phyloP scores from a whole-genome alignment of 2,797 vertebrate genomes.

The Alauda arvensis region DNA sequence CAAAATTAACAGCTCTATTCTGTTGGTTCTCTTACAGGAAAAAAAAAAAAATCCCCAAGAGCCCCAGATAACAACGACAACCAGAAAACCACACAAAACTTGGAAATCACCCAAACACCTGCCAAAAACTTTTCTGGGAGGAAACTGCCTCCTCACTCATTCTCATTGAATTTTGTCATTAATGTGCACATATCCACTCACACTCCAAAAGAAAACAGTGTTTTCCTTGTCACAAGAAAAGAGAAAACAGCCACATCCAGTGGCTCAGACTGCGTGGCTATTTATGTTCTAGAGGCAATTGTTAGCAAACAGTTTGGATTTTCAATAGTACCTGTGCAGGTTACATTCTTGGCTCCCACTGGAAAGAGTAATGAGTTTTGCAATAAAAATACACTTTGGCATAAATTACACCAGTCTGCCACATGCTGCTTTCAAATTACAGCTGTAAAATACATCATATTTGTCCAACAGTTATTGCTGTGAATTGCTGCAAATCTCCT shows the following conservation, averaged over 20 bases:
- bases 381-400: constrained; percentile 6
- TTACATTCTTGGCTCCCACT: not conserved
- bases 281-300: not conserved
- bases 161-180: not conserved
- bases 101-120: not conserved
- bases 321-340: not conserved
- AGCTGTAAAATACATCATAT: not conserved
- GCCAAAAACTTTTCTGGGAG: not conserved
- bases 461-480: constrained; percentile 1
- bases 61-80: accelerated
- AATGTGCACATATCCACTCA: accelerated
- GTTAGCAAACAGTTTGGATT: not conserved
- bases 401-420: constrained; percentile 6
- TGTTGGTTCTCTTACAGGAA: accelerated
- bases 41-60: not conserved
- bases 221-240: not conserved
- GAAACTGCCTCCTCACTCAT: not conserved
- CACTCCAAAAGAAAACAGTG: accelerated
- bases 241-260: not conserved
- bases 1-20: not conserved
- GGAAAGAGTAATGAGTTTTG: not conserved
- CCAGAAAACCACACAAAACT: not conserved
- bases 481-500: not conserved
- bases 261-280: not conserved
- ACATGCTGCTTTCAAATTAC: constrained; percentile 13